phyloP scores from a whole-genome alignment of 2,113 vertebrate genomes.

The Asarcornis scutulata region DNA sequence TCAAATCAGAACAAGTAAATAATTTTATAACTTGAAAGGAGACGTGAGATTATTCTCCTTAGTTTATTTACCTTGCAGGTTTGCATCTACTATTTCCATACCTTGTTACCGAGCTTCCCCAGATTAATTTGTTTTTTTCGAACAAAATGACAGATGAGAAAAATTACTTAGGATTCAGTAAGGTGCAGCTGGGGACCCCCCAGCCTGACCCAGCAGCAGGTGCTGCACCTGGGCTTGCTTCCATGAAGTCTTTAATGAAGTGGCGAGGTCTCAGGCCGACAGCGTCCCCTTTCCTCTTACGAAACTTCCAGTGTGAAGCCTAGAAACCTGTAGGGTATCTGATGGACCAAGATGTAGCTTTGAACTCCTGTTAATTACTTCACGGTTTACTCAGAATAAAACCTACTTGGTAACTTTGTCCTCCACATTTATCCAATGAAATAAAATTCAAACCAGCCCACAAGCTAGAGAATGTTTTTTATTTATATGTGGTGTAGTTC shows the following conservation, averaged over 20 bases:
- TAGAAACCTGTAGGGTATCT: slow-evolving; percentile 10
- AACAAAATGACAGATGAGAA: not conserved
- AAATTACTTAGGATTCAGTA: not conserved
- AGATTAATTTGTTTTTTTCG: not conserved
- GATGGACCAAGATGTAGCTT: slow-evolving; percentile 11
- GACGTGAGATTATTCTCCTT: not conserved
- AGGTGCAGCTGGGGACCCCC: not conserved
- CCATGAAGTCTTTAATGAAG: not conserved
- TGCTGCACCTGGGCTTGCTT: not conserved
- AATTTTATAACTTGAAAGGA: slow-evolving; percentile 33
- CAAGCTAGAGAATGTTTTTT: slow-evolving; percentile 54
- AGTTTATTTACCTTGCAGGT: slow-evolving; percentile 41
- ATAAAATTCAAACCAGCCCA: slow-evolving; percentile 68
- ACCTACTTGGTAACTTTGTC: slow-evolving; percentile 4
- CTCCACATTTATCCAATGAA: slow-evolving; percentile 53
- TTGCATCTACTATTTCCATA: not conserved
- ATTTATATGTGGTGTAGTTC: slow-evolving; percentile 40
- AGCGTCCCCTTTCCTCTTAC: not conserved
- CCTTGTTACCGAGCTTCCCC: not conserved
- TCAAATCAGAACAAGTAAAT: slow-evolving; percentile 57
- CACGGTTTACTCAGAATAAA: slow-evolving; percentile 47
- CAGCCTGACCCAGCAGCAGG: not conserved
- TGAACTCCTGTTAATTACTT: slow-evolving; percentile 48
- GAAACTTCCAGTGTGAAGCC: not conserved
- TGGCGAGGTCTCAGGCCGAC: not conserved